Conservation (phyloP, 1,140 invertebrate genomes). For the Cephus cinctus region DNA sequence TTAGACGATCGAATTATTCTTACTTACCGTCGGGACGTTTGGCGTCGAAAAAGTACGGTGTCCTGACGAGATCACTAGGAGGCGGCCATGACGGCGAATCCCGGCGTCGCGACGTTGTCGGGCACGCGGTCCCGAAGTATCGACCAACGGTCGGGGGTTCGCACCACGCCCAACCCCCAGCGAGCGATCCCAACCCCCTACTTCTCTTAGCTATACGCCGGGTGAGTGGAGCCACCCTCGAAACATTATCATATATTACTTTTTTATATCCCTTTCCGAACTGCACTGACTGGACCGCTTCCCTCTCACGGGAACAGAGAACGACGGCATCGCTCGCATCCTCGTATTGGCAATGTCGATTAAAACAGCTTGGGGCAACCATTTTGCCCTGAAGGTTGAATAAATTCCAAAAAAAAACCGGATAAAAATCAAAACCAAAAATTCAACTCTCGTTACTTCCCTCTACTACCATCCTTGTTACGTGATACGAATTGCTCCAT, state of each 20-base stretch:
- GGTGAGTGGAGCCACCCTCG: constrained; percentile 20
- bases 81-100: constrained; percentile 46
- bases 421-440: no score
- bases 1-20: neutral
- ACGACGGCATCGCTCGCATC: no score
- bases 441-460: no score
- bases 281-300: neutral
- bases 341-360: neutral
- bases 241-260: constrained; percentile 53
- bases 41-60: neutral
- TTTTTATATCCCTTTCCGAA: constrained; percentile 41
- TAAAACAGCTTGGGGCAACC: no score
- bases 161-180: constrained; percentile 54
- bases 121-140: constrained; percentile 50
- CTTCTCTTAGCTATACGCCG: constrained; percentile 18
- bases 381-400: no score
- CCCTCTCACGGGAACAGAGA: constrained; percentile 5
- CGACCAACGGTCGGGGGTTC: constrained; percentile 38
- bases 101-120: constrained; percentile 48
- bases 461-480: no score
- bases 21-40: neutral
- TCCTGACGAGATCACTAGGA: neutral
- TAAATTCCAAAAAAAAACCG: no score
- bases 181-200: constrained; percentile 36
- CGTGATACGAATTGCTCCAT: no score